Base-by-base conservation (phyloP, 2,797 vertebrate species). In the Mallotus villosus region DNA sequence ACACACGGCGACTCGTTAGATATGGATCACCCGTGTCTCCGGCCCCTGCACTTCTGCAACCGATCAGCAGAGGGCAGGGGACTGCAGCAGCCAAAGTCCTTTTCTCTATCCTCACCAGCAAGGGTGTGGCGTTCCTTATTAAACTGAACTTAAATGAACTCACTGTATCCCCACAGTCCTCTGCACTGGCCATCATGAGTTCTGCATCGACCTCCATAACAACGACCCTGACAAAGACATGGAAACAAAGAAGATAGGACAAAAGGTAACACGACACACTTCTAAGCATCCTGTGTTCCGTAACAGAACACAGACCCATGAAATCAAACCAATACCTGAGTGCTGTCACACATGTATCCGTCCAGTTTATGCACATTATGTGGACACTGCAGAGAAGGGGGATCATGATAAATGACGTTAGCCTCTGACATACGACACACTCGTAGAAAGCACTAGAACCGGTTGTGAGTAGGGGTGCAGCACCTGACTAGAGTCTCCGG, bases 401-500 rank as follows among this genome's bases (percentile, higher is more conserved):
- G n/a, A n/a, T n/a, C n/a, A 34, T 24, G 0, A n/a, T 8, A 70
- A 73, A 22, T 63, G 37, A 62, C 3, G n/a, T 57, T 24, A 78
- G 32, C 21, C 25, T 14, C 49, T 32, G 11, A 53, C 41, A 22
- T 7, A 37, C 34, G 24, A 37, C 57, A 49, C 67, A 46, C 24
- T 71, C 62, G 63, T 57, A 70, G 8, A 4, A 24, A 34, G 46
- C 53, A 8, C 11, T 37, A 16, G 16, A 9, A 22, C 8, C 3
- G 21, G 6, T 2, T 9, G 57, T n/a, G 57, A n/a, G 57, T 1
- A 24, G 2, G 5, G 19, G 12, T 21, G 9, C 49, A 64, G 64
- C 92, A 99, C 97, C 97, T 98, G 96, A 88, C 96, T 98, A 67
- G 97, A 98, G 90, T 98, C 97, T 83, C 97, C 97, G 17, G 95